Percentiles rank a stretch among this genome's conserved stretches.
Conservation (phyloP, 1,140 invertebrate genomes). For the Mactra quadrangularis region DNA sequence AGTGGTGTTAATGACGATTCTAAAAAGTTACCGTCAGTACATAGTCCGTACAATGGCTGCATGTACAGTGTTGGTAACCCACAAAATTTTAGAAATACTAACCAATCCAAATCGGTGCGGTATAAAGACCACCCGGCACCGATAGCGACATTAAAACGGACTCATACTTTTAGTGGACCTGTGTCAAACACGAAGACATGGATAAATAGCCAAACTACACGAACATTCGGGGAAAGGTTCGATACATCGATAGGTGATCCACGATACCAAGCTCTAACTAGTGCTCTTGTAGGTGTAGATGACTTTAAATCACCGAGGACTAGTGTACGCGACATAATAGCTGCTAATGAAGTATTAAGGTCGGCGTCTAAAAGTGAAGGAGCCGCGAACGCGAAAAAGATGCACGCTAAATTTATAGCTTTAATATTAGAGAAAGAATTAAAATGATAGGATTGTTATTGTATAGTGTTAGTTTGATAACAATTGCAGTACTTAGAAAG, state of each 20-base stretch:
- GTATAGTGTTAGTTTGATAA: too few relatives aligned
- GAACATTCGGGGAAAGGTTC: conserved; percentile 18
- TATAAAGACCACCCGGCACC: not conserved
- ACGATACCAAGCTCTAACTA: conserved; percentile 36
- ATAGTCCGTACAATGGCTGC: not conserved
- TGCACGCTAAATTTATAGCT: conserved; percentile 52
- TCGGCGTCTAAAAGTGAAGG: conserved; percentile 33
- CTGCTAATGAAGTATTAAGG: conserved; percentile 15
- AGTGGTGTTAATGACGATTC: not conserved
- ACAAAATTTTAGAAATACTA: not conserved
- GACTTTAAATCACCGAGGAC: not conserved
- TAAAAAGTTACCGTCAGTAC: not conserved
- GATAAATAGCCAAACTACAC: not conserved
- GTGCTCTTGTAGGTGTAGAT: not conserved
- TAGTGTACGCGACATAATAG: conserved; percentile 39
- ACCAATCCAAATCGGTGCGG: conserved; percentile 23
- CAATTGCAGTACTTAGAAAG: too few relatives aligned
- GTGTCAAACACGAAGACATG: not conserved
- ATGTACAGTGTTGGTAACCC: not conserved
- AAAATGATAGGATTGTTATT: conserved; percentile 1
- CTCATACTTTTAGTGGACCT: not conserved
- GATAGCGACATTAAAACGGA: too few relatives aligned
- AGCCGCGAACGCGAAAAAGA: conserved; percentile 10
- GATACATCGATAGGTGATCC: conserved; percentile 30
- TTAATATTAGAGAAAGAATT: conserved; percentile 39